A percentile compares a stretch with the other conserved stretches of the same genome.
These are phyloP conservation scores for Andrena cerasifolii DNA, from an alignment of 1,140 invertebrate species.

Conservation along the genomic window DNA sequence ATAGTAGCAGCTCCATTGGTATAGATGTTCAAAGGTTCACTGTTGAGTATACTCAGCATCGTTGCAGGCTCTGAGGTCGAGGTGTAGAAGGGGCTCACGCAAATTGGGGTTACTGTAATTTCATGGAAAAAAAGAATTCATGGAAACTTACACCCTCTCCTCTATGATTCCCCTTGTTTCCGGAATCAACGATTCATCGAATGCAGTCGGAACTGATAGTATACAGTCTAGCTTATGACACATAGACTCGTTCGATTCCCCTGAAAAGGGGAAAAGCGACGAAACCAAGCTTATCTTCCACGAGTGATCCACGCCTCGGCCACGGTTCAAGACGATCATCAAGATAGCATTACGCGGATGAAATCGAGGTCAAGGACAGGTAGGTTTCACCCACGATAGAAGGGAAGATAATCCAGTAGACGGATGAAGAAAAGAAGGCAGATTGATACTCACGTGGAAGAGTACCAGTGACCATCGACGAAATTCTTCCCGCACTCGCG, in stretches of 20 bases:
- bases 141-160: not conserved
- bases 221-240: not conserved
- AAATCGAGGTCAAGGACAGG: conserved; percentile 49
- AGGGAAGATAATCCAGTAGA: too few relatives aligned
- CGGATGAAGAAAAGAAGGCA: too few relatives aligned
- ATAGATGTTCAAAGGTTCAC: conserved; percentile 69
- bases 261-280: conserved; percentile 3
- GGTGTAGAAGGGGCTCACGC: conserved; percentile 57
- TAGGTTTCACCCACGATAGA: conserved; percentile 50
- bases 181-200: not conserved
- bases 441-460: conserved; percentile 60
- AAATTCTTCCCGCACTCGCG: conserved; percentile 36
- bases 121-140: not conserved
- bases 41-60: conserved; percentile 61
- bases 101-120: conserved; percentile 68
- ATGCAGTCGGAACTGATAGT: too few relatives aligned
- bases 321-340: conserved; percentile 25
- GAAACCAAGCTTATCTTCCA: conserved; percentile 22
- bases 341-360: conserved; percentile 31
- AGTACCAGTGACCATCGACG: conserved; percentile 27
- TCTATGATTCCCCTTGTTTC: not conserved
- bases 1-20: conserved; percentile 76
- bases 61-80: conserved; percentile 56
- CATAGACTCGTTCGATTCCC: not conserved
- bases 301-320: not conserved